Conservation (phyloP, 2,113 vertebrate genomes). For the Enhydra lutris region DNA sequence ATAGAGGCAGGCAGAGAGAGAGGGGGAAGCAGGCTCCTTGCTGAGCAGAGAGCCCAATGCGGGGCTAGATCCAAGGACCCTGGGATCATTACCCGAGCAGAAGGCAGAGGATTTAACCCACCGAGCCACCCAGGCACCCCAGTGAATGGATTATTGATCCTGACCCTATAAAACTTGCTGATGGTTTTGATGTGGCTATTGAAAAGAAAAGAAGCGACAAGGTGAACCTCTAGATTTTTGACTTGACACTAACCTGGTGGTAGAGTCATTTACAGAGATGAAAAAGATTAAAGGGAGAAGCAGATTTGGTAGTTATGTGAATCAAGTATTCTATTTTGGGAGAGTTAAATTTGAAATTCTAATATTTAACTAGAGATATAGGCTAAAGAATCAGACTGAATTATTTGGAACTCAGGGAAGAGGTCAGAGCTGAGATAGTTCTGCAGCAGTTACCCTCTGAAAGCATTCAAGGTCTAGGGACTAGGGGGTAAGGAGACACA, state of each 20-base stretch:
- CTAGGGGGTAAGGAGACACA: background rate
- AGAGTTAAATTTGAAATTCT: background rate
- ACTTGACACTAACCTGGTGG: background rate
- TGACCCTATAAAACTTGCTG: background rate
- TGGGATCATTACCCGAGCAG: too few relatives aligned
- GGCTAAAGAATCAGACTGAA: background rate
- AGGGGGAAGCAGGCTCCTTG: too few relatives aligned
- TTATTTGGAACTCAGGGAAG: background rate
- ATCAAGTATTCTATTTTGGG: background rate
- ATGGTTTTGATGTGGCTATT: background rate
- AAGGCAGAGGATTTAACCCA: too few relatives aligned
- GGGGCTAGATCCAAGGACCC: too few relatives aligned
- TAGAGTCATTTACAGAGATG: background rate
- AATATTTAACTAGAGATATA: background rate
- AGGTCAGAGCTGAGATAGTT: background rate
- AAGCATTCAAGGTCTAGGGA: background rate
- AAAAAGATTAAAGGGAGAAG: background rate
- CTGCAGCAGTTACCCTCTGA: background rate
- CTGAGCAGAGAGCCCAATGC: too few relatives aligned
- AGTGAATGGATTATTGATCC: background rate
- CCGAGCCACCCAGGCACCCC: too few relatives aligned
- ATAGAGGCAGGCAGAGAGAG: too few relatives aligned
- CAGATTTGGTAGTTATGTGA: background rate
- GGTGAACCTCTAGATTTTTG: background rate
- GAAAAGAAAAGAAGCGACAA: background rate